A percentile compares a stretch with the other conserved stretches of the same genome.
Conservation (phyloP, 2,888 invertebrate genomes). For the Trissolcus brochymenae region DNA sequence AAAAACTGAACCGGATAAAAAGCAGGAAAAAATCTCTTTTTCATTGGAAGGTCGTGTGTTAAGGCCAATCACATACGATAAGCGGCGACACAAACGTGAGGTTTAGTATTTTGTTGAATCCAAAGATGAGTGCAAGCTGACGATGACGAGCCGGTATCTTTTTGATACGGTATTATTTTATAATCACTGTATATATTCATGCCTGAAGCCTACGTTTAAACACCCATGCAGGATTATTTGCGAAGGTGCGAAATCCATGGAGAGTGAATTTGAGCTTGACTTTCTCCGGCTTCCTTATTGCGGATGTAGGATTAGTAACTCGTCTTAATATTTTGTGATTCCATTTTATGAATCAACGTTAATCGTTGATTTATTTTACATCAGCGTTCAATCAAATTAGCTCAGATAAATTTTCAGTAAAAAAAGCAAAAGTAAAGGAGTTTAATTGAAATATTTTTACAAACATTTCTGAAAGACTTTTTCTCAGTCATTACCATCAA, state of each 20-base stretch:
- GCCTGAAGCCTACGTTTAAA: constrained; percentile 4
- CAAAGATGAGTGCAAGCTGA: constrained; percentile 11
- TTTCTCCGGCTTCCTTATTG: constrained; percentile 52
- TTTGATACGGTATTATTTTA: not conserved
- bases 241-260: constrained; percentile 44
- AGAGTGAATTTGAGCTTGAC: constrained; percentile 52
- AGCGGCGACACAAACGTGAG: constrained; percentile 21
- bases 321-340: constrained; percentile 28
- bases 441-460: too few relatives aligned
- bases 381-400: too few relatives aligned
- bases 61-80: constrained; percentile 37
- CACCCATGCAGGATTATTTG: constrained; percentile 14
- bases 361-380: not conserved
- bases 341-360: constrained; percentile 12
- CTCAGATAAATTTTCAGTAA: too few relatives aligned
- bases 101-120: constrained; percentile 46
- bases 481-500: too few relatives aligned
- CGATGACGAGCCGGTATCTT: not conserved
- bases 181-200: not conserved
- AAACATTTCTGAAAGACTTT: too few relatives aligned
- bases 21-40: constrained; percentile 16
- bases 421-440: too few relatives aligned
- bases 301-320: constrained; percentile 40
- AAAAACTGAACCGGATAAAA: not conserved
- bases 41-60: constrained; percentile 49